These are phyloP conservation scores for Gryllus longicercus DNA, from an alignment of 2,888 invertebrate genomes.

Conservation along the genomic window DNA sequence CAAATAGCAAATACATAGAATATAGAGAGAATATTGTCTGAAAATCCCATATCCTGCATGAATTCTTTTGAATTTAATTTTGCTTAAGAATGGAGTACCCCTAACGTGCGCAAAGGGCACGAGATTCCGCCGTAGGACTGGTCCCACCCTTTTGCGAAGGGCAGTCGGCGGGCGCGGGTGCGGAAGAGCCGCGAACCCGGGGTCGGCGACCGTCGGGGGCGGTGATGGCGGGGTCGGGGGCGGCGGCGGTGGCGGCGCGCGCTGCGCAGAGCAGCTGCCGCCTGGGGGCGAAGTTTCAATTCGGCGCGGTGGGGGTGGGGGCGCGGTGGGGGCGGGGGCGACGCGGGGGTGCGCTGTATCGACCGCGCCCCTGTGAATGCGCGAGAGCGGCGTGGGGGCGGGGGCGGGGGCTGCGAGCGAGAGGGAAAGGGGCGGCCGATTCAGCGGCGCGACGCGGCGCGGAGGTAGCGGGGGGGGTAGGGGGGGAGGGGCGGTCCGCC, in stretches of 20 bases:
- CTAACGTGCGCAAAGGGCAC: no score
- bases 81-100: no score
- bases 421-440: background rate
- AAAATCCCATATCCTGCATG: no score
- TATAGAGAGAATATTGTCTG: no score
- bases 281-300: background rate
- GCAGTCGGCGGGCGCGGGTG: no score
- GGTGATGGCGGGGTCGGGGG: background rate
- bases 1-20: no score
- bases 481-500: background rate
- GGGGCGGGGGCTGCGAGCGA: background rate
- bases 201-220: background rate
- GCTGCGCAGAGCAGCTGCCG: no score
- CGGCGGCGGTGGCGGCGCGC: background rate
- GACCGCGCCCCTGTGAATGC: slow-evolving; percentile 4
- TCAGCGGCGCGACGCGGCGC: background rate
- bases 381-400: background rate
- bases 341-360: background rate
- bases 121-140: no score
- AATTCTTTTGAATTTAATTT: no score
- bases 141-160: no score
- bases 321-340: background rate
- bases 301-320: background rate
- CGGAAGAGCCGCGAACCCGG: no score
- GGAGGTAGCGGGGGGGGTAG: background rate